Base-by-base conservation (phyloP, 2,888 invertebrate genomes). In the Orgyia antiqua region DNA sequence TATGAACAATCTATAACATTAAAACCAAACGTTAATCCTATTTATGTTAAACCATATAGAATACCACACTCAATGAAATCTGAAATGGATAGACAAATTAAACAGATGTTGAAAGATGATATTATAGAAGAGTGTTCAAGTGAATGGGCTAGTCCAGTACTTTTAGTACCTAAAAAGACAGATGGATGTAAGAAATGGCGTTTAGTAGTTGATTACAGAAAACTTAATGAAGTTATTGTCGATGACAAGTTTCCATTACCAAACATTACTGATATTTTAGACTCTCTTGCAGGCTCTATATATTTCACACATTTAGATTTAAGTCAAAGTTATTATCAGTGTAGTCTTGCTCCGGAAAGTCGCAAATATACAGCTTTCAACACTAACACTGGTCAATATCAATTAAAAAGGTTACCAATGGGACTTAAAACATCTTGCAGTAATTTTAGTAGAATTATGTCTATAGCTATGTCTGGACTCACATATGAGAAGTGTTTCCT, bases 191-290 rank as follows among this genome's bases (percentile, higher is more conserved):
- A 19, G n/a, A 19, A 2, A 8, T 10, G 6, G 13, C 10, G 27
- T 19, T 19, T 11, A 20, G 15, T 27, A 2, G n/a, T 19, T 6
- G 19, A 19, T 19, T 19, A 8, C n/a, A 3, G 4, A 5, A 27
- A 27, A 11, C 8, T 17, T 7, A 27, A 27, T 18, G 10, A 27
- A 6, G 3, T 3, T 2, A 26, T 26, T 9, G n/a, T 10, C 6
- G 27, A 18, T 11, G 27, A 27, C 8, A 27, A 27, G 8, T 27
- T 27, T 19, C 27, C 27, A 1, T n/a, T 28, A 7, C 28, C 28
- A 2, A 28, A 28, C 20, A 28, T 20, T 7, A 27, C 18, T 4
- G 27, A 27, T 5, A 27, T 27, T 2, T 10, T 27, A 27, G 27
- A 27, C 10, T 27, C 27, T n/a, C 18, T 27, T 18, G 17, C 27